phyloP scores from a whole-genome alignment of 2,797 vertebrate species.

The Percopsis omiscomaycus region DNA sequence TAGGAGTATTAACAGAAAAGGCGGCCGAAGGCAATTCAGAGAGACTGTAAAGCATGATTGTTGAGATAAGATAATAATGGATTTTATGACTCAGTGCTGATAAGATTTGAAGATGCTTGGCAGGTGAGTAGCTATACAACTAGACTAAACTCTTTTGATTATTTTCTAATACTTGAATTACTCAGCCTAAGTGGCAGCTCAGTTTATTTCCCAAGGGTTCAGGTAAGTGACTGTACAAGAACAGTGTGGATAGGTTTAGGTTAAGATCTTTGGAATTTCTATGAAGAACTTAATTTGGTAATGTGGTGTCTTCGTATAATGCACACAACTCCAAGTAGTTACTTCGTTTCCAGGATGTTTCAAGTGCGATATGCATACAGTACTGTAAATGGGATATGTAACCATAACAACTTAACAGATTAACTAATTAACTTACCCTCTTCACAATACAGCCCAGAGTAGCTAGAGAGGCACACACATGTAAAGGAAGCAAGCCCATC shows the following conservation, averaged over 20 bases:
- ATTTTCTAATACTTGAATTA: slow-evolving; percentile 15
- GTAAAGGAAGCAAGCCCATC: slow-evolving; percentile 86
- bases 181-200: slow-evolving; percentile 3
- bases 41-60: slow-evolving; percentile 18
- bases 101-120: not conserved
- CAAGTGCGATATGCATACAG: too few species aligned
- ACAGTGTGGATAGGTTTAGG: slow-evolving; percentile 17
- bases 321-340: too few species aligned
- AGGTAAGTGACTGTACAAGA: slow-evolving; percentile 11
- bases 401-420: not conserved
- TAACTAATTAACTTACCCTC: slow-evolving; percentile 80
- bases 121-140: slow-evolving; percentile 5
- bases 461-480: slow-evolving; percentile 94
- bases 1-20: slow-evolving; percentile 16
- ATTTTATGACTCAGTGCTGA: slow-evolving; percentile 31
- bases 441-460: slow-evolving; percentile 88
- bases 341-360: too few species aligned
- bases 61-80: slow-evolving; percentile 28
- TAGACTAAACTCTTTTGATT: slow-evolving; percentile 3
- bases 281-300: not conserved
- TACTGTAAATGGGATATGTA: not conserved
- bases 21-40: slow-evolving; percentile 14
- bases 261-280: not conserved
- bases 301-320: not conserved
- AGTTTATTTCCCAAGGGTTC: slow-evolving; percentile 1